phyloP scores from a whole-genome alignment of 2,113 vertebrate species.

The Salvelinus fontinalis region DNA sequence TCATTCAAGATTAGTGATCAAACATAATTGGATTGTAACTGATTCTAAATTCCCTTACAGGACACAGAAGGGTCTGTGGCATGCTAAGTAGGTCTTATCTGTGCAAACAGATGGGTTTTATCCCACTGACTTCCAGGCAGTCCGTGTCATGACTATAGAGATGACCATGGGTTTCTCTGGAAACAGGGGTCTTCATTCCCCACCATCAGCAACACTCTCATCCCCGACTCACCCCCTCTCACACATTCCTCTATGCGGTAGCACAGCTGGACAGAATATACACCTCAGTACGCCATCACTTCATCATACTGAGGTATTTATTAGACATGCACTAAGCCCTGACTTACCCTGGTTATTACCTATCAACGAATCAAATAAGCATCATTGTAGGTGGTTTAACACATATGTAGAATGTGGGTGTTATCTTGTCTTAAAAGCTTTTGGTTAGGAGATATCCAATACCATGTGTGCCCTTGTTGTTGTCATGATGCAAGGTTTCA shows the following conservation, averaged over 20 bases:
- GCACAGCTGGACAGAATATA: conserved; percentile 56
- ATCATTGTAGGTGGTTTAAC: too few relatives aligned
- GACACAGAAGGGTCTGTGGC: too few relatives aligned
- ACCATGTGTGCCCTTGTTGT: too few relatives aligned
- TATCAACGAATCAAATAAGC: not conserved
- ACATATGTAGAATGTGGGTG: too few relatives aligned
- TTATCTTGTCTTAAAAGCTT: too few relatives aligned
- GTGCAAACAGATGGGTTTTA: too few relatives aligned
- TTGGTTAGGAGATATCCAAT: too few relatives aligned
- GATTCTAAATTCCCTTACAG: too few relatives aligned
- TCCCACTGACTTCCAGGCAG: conserved; percentile 36
- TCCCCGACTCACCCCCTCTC: conserved; percentile 30
- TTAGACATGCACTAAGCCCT: conserved; percentile 9
- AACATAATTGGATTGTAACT: too few relatives aligned
- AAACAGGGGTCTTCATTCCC: conserved; percentile 34
- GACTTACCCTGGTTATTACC: not conserved
- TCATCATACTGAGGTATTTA: conserved; percentile 35
- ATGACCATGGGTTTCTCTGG: conserved; percentile 64
- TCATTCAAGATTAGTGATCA: too few relatives aligned
- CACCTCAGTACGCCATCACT: conserved; percentile 36
- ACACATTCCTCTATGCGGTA: conserved; percentile 46
- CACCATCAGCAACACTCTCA: conserved; percentile 16
- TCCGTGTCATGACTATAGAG: conserved; percentile 65
- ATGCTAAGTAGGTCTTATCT: too few relatives aligned
- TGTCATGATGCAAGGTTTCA: too few relatives aligned